phyloP scores from a whole-genome alignment of 1,140 invertebrate species.

The Penaeus vannamei region DNA sequence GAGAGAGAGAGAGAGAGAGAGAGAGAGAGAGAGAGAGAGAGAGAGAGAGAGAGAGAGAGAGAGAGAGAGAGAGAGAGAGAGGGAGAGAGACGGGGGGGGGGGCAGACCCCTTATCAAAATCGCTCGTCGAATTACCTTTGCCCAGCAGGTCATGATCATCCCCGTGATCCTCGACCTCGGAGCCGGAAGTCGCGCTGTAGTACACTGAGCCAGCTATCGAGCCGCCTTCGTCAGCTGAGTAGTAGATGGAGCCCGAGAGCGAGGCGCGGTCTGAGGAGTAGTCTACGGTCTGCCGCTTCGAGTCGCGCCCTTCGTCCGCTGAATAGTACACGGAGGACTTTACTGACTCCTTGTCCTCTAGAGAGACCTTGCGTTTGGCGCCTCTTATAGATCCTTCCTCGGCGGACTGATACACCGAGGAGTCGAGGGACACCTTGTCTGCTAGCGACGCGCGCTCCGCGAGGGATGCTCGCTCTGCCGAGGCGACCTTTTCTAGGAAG shows the following conservation, averaged over 20 bases:
- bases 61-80: too few relatives aligned
- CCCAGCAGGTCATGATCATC: slow-evolving; percentile 57
- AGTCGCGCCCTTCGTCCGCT: slow-evolving; percentile 42
- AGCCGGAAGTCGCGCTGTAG: slow-evolving; percentile 66
- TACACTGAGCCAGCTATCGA: slow-evolving; percentile 66
- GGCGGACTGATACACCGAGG: slow-evolving; percentile 33
- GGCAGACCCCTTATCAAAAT: not conserved
- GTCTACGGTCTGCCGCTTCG: slow-evolving; percentile 56
- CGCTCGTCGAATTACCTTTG: slow-evolving; percentile 43
- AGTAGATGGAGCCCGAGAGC: slow-evolving; percentile 65
- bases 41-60: too few relatives aligned
- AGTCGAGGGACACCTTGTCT: slow-evolving; percentile 26
- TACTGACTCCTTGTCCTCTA: slow-evolving; percentile 39
- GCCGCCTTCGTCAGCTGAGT: slow-evolving; percentile 67
- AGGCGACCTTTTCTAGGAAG: slow-evolving; percentile 4
- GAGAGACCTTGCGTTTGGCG: slow-evolving; percentile 56
- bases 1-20: too few relatives aligned
- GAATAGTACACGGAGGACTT: slow-evolving; percentile 49
- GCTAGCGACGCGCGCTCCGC: not conserved
- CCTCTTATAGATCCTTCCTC: slow-evolving; percentile 45
- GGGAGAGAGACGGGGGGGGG: too few relatives aligned
- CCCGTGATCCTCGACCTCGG: slow-evolving; percentile 64
- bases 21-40: too few relatives aligned
- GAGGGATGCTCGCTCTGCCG: slow-evolving; percentile 13
- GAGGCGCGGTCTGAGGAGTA: slow-evolving; percentile 58